A percentile compares a stretch with the other conserved stretches of the same genome.
These are phyloP conservation scores for Muscicapa adusta DNA, from an alignment of 2,113 vertebrate genomes.

Conservation along the genomic window DNA sequence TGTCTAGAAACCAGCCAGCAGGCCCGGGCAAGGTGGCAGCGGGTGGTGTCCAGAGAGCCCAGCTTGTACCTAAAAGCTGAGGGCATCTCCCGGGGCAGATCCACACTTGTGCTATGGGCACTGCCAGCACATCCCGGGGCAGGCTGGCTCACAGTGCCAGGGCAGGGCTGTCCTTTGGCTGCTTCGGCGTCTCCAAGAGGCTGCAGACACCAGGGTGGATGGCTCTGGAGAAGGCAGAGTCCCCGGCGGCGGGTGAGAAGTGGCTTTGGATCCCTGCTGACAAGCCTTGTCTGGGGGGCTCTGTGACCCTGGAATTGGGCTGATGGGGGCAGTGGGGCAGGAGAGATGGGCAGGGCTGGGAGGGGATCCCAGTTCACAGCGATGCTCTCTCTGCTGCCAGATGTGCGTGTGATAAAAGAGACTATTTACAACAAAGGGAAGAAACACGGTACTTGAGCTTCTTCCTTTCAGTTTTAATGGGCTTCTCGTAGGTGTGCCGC, in stretches of 20 bases:
- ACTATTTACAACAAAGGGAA: background rate
- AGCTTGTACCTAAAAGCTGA: background rate
- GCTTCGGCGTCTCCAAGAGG: background rate
- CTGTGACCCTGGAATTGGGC: background rate
- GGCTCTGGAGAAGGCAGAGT: background rate
- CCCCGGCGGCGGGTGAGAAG: background rate
- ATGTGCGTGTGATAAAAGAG: background rate
- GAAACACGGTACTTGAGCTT: background rate
- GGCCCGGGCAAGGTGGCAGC: background rate
- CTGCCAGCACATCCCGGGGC: background rate
- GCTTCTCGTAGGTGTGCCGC: slow-evolving; percentile 43
- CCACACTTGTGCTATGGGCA: fast-evolving
- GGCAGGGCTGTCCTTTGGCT: fast-evolving
- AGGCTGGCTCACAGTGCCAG: background rate
- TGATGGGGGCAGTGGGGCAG: fast-evolving
- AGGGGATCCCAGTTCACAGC: fast-evolving
- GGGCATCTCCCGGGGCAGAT: background rate
- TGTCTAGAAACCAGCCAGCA: background rate
- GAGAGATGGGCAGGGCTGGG: background rate
- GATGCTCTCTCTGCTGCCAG: background rate
- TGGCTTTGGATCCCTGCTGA: background rate
- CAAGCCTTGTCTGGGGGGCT: background rate
- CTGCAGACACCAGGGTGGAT: background rate
- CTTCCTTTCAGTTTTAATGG: slow-evolving; percentile 48
- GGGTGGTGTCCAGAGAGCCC: background rate